Evolutionary conservation across 2,797 vertebrate genomes (phyloP).

Genomic region (Hydrolagus colliei): DNA sequence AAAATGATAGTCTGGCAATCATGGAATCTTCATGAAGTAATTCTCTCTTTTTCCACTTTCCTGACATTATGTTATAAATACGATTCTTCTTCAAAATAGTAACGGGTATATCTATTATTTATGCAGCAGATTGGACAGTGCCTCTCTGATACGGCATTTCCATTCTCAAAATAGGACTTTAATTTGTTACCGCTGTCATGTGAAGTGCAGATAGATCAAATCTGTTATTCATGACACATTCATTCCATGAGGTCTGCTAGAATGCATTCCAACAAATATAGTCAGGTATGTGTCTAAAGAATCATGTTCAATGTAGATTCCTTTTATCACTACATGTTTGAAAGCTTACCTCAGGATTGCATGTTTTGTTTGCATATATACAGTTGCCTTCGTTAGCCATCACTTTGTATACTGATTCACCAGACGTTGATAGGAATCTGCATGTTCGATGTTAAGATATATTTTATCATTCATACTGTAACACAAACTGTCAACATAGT

Average conservation of each 20-base stretch:
- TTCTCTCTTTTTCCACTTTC: no score
- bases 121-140: no score
- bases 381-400: conserved; percentile 67
- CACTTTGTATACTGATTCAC: conserved; percentile 82
- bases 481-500: background rate
- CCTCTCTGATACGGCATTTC: no score
- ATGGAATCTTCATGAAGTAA: no score
- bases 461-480: conserved; percentile 28
- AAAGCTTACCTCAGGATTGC: conserved; percentile 69
- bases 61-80: no score
- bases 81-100: no score
- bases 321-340: background rate
- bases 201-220: no score
- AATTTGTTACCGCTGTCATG: no score
- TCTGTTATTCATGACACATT: background rate
- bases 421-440: conserved; percentile 88
- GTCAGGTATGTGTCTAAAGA: background rate
- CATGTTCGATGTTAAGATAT: conserved; percentile 50
- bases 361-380: conserved; percentile 75
- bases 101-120: no score
- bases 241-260: background rate
- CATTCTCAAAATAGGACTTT: background rate
- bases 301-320: background rate
- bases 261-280: background rate
- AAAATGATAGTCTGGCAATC: no score